Conservation (phyloP, 2,888 invertebrate genomes). For the Cephus spinipes region DNA sequence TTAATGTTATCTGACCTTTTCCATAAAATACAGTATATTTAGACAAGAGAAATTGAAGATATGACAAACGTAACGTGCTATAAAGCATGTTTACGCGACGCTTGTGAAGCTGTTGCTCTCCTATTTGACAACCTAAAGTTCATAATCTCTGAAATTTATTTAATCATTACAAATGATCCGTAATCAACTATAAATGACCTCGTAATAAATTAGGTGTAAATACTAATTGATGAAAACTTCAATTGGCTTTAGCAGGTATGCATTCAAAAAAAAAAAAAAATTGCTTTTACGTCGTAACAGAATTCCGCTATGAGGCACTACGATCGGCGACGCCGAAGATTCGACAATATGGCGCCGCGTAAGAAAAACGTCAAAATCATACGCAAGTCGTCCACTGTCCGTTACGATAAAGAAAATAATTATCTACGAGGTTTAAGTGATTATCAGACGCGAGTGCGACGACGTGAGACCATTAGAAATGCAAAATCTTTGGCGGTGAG, state of each 20-base stretch:
- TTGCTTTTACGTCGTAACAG: not conserved
- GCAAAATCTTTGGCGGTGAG: slow-evolving; percentile 47
- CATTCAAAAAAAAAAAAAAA: not conserved
- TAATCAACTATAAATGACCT: not conserved
- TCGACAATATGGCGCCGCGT: slow-evolving; percentile 55
- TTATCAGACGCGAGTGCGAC: slow-evolving; percentile 52
- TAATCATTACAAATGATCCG: not conserved
- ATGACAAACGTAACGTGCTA: not conserved
- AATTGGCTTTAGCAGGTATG: not conserved
- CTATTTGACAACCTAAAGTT: not conserved
- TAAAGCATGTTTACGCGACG: not conserved
- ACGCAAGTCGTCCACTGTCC: slow-evolving; percentile 29
- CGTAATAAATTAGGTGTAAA: not conserved
- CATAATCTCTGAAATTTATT: not conserved
- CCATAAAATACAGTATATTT: not conserved
- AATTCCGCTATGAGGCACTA: not conserved
- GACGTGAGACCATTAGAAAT: slow-evolving; percentile 53
- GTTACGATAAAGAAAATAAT: slow-evolving; percentile 51
- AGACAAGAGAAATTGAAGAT: not conserved
- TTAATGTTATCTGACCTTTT: not conserved
- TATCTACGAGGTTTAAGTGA: slow-evolving; percentile 56
- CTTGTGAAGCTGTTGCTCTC: not conserved
- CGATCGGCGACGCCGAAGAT: slow-evolving; percentile 9
- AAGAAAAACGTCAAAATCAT: slow-evolving; percentile 43
- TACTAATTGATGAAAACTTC: not conserved